phyloP scores from a whole-genome alignment of 2,888 invertebrate genomes.

The Scelioninae gen. 1 region DNA sequence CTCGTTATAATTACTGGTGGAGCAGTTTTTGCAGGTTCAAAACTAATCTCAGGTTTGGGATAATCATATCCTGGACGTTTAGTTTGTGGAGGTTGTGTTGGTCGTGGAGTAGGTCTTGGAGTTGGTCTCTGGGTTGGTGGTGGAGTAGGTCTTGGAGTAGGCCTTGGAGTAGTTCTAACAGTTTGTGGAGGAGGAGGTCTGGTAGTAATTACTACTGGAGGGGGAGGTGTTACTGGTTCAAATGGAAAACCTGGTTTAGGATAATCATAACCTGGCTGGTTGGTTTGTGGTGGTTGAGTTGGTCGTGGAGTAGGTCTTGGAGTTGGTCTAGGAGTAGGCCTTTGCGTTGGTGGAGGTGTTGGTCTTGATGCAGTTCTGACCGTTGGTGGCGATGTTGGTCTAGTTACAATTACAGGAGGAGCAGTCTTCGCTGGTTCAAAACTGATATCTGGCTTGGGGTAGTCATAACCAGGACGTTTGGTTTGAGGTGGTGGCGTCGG shows the following conservation, averaged over 20 bases:
- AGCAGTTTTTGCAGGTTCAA: slow-evolving; percentile 19
- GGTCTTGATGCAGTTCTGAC: slow-evolving; percentile 26
- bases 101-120: slow-evolving; percentile 28
- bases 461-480: slow-evolving; percentile 70
- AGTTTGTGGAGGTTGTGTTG: slow-evolving; percentile 45
- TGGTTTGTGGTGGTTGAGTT: slow-evolving; percentile 19
- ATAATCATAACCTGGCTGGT: slow-evolving; percentile 41
- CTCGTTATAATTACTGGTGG: slow-evolving; percentile 26
- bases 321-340: slow-evolving; percentile 48
- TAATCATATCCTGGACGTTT: slow-evolving; percentile 71
- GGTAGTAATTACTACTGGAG: slow-evolving; percentile 26
- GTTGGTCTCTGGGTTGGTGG: slow-evolving; percentile 15
- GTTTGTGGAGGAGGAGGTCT: slow-evolving; percentile 36
- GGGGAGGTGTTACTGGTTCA: too few relatives aligned
- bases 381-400: slow-evolving; percentile 27
- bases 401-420: slow-evolving; percentile 18
- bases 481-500: slow-evolving; percentile 48
- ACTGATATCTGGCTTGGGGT: slow-evolving; percentile 29
- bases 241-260: too few relatives aligned
- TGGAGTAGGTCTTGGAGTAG: slow-evolving; percentile 49
- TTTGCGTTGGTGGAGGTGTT: slow-evolving; percentile 75
- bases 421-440: slow-evolving; percentile 27
- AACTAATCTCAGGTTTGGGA: slow-evolving; percentile 29
- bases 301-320: slow-evolving; percentile 26
- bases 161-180: background rate